phyloP scores from a whole-genome alignment of 2,888 invertebrate species.

The Zaprionus bogoriensis region DNA sequence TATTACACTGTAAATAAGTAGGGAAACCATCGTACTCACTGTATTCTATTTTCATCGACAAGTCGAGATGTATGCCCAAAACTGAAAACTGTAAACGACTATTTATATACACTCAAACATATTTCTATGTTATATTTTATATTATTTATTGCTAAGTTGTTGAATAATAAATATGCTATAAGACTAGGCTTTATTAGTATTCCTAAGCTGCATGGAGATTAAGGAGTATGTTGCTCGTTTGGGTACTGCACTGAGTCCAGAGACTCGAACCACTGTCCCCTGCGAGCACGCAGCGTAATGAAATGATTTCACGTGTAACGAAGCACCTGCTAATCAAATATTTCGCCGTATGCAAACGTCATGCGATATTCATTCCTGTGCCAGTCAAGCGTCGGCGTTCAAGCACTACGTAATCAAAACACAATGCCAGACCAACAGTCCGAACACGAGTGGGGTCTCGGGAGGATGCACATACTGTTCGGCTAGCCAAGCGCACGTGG shows the following conservation, averaged over 20 bases:
- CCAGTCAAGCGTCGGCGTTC: background rate
- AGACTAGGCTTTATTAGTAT: background rate
- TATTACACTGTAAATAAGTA: slow-evolving; percentile 41
- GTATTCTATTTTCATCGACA: background rate
- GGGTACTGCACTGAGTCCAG: background rate
- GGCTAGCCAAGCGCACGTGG: background rate
- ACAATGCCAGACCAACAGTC: background rate
- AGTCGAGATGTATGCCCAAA: slow-evolving; percentile 1
- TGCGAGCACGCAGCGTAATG: background rate
- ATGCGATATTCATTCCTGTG: background rate
- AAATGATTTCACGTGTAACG: background rate
- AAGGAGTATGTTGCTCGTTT: background rate
- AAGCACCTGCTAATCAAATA: background rate
- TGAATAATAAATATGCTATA: slow-evolving; percentile 20
- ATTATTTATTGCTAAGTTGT: slow-evolving; percentile 17
- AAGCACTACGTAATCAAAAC: background rate
- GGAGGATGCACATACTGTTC: background rate
- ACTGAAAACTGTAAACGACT: slow-evolving; percentile 10
- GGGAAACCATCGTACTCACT: background rate
- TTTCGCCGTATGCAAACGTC: background rate
- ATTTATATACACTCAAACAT: slow-evolving; percentile 29
- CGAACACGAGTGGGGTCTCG: background rate
- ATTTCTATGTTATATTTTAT: no score
- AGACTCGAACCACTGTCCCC: background rate
- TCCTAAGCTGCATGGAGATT: background rate